Evolutionary conservation across 92 coral and sea anemone genomes (phyloP).

Genomic region (Pocillopora meandrina): DNA sequence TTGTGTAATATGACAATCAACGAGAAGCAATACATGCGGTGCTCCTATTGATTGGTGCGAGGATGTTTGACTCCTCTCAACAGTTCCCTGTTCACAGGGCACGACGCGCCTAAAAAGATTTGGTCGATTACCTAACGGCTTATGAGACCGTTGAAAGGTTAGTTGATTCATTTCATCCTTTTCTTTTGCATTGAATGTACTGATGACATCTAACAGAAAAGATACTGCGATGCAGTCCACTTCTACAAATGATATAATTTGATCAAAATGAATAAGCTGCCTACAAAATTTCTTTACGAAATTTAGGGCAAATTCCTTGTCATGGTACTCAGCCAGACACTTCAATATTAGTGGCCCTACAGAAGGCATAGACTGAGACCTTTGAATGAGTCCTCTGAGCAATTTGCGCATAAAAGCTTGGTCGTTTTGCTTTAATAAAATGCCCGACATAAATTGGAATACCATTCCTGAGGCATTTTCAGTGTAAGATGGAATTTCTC

Average conservation of each 20-base stretch:
- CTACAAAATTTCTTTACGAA: not conserved
- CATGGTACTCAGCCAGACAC: constrained; percentile 1
- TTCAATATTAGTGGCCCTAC: not conserved
- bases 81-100: too few species aligned
- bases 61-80: too few species aligned
- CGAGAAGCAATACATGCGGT: not conserved
- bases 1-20: not conserved
- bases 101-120: too few species aligned
- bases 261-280: not conserved
- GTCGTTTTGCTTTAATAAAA: constrained; percentile 13
- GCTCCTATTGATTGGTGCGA: too few species aligned
- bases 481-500: not conserved
- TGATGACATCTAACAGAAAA: not conserved
- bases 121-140: not conserved
- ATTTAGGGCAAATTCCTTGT: not conserved
- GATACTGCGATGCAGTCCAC: constrained; percentile 8
- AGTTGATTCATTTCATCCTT: not conserved
- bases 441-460: constrained; percentile 55
- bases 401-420: not conserved
- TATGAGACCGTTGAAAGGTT: not conserved
- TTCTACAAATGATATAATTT: not conserved
- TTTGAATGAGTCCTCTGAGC: not conserved
- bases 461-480: not conserved
- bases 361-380: not conserved
- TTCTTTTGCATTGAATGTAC: not conserved